These are phyloP conservation scores for Triplophysa rosa DNA, from an alignment of 2,113 vertebrate species.

Conservation along the genomic window DNA sequence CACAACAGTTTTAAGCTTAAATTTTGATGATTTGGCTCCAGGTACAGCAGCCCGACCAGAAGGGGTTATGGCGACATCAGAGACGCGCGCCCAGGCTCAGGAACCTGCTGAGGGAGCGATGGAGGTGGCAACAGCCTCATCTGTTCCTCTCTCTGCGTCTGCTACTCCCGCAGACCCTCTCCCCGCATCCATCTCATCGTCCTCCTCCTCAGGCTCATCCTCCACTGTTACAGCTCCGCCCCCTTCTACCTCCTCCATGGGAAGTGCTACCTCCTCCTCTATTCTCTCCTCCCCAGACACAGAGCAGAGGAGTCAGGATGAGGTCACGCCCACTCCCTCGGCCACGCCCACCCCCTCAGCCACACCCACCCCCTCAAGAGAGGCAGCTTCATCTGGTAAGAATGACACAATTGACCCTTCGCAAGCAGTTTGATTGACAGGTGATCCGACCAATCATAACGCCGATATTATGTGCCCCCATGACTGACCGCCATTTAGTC, in stretches of 20 bases:
- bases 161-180: conserved; percentile 61
- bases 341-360: conserved; percentile 56
- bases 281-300: conserved; percentile 79
- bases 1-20: neutral
- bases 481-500: too few species aligned
- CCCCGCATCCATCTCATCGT: conserved; percentile 74
- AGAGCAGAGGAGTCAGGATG: conserved; percentile 74
- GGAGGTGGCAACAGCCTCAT: conserved; percentile 70
- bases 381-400: conserved; percentile 70
- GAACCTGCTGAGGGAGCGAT: conserved; percentile 65
- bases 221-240: conserved; percentile 77
- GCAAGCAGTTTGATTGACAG: too few species aligned
- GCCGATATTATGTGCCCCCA: too few species aligned
- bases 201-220: conserved; percentile 74
- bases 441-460: too few species aligned
- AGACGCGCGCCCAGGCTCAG: conserved; percentile 67
- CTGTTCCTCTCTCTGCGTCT: conserved; percentile 14
- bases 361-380: conserved; percentile 58
- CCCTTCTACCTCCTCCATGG: conserved; percentile 77
- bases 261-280: conserved; percentile 76
- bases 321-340: conserved; percentile 45
- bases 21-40: conserved; percentile 26
- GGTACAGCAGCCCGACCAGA: conserved; percentile 73
- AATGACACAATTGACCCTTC: neutral
- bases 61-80: conserved; percentile 62